These are phyloP conservation scores for Coluber constrictor DNA, from an alignment of 2,797 vertebrate genomes.

Conservation along the genomic window DNA sequence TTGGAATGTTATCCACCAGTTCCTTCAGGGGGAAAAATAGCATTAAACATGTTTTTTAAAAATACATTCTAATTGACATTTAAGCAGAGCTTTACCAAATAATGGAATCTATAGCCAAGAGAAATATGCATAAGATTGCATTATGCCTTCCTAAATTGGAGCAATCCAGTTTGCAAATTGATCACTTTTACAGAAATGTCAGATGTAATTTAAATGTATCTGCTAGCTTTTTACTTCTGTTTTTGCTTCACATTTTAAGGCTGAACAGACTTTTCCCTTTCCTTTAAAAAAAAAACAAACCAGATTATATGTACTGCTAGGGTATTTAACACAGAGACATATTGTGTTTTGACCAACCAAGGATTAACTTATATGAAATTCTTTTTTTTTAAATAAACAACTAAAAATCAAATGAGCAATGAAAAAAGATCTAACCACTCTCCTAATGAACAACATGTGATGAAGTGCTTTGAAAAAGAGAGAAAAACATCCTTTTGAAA, in stretches of 20 bases:
- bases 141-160: background rate
- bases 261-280: slow-evolving; percentile 5
- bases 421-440: background rate
- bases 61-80: background rate
- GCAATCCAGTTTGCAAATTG: background rate
- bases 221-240: slow-evolving; percentile 11
- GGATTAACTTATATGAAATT: slow-evolving; percentile 42
- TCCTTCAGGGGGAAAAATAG: background rate
- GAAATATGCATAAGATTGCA: background rate
- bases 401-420: background rate
- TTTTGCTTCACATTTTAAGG: slow-evolving; percentile 57
- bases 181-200: background rate
- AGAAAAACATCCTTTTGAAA: slow-evolving; percentile 9
- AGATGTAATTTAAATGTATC: background rate
- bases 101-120: background rate
- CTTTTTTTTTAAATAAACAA: background rate
- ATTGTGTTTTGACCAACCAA: slow-evolving; percentile 35
- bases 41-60: background rate
- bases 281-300: slow-evolving; percentile 33
- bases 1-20: background rate
- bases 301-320: slow-evolving; percentile 38
- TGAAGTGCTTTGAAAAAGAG: background rate
- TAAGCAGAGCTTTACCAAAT: background rate
- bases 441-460: background rate
- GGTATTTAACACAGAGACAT: slow-evolving; percentile 50